Conservation (phyloP, 2,888 invertebrate genomes). For the Alcis repandata region DNA sequence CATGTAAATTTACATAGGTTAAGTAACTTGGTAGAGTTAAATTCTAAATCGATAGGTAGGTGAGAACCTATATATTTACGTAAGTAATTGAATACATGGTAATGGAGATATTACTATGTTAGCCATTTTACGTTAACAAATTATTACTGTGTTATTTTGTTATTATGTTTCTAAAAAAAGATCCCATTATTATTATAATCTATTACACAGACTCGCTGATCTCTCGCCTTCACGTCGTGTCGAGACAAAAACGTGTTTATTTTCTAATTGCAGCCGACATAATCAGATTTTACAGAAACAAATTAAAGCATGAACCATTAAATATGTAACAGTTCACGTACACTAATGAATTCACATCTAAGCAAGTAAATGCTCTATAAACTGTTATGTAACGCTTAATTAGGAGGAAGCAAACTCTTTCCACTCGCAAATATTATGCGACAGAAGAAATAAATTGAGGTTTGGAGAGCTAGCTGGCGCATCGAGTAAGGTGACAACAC, state of each 20-base stretch:
- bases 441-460: constrained; percentile 36
- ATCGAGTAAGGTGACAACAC: constrained; percentile 5
- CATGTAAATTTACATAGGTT: too few relatives aligned
- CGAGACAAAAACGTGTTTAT: not conserved
- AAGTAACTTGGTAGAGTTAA: too few relatives aligned
- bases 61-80: too few relatives aligned
- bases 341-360: constrained; percentile 46
- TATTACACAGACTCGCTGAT: too few relatives aligned
- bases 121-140: too few relatives aligned
- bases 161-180: too few relatives aligned
- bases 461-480: constrained; percentile 10
- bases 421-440: constrained; percentile 53
- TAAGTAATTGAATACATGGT: too few relatives aligned
- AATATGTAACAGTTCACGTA: constrained; percentile 37
- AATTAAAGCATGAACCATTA: constrained; percentile 43
- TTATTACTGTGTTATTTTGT: too few relatives aligned
- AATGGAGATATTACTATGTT: too few relatives aligned
- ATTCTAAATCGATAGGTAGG: too few relatives aligned
- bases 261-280: not conserved
- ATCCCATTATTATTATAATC: too few relatives aligned
- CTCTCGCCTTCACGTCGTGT: too few relatives aligned
- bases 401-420: constrained; percentile 67
- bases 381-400: constrained; percentile 64
- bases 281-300: constrained; percentile 11
- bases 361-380: constrained; percentile 54